Conservation (phyloP, 2,113 vertebrate species). For the Labeo rohita region DNA sequence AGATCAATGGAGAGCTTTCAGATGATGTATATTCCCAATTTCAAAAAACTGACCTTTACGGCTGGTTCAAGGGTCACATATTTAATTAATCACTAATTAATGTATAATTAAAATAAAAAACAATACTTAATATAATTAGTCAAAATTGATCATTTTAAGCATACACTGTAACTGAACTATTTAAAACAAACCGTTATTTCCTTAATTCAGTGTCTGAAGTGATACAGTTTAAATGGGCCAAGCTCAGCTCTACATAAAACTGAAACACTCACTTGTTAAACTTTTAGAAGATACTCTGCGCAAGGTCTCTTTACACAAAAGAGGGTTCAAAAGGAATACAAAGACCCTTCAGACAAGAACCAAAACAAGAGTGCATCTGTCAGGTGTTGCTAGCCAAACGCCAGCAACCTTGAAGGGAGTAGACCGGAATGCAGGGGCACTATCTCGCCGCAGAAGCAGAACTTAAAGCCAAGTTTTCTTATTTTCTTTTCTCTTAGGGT, state of each 20-base stretch:
- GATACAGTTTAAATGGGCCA: background rate
- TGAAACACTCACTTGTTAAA: slow-evolving; percentile 24
- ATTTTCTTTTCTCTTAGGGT: slow-evolving; percentile 57
- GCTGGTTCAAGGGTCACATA: no score
- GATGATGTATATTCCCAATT: no score
- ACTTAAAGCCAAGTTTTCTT: slow-evolving; percentile 50
- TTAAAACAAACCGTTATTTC: background rate
- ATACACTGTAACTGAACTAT: background rate
- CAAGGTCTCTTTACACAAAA: slow-evolving; percentile 28
- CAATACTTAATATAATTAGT: background rate
- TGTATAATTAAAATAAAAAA: background rate
- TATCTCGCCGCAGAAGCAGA: slow-evolving; percentile 61
- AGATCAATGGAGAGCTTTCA: no score
- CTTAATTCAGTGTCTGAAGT: background rate
- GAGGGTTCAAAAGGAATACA: slow-evolving; percentile 43
- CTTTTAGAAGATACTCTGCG: background rate
- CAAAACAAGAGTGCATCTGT: slow-evolving; percentile 70
- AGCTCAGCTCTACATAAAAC: background rate
- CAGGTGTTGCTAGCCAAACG: slow-evolving; percentile 69
- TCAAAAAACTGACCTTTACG: no score
- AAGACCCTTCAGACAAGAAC: slow-evolving; percentile 58
- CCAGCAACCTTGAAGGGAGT: slow-evolving; percentile 76
- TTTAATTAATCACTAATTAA: background rate
- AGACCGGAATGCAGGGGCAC: slow-evolving; percentile 71
- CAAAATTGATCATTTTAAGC: background rate